Conservation (phyloP, 2,113 vertebrate species). For the Fulica atra region DNA sequence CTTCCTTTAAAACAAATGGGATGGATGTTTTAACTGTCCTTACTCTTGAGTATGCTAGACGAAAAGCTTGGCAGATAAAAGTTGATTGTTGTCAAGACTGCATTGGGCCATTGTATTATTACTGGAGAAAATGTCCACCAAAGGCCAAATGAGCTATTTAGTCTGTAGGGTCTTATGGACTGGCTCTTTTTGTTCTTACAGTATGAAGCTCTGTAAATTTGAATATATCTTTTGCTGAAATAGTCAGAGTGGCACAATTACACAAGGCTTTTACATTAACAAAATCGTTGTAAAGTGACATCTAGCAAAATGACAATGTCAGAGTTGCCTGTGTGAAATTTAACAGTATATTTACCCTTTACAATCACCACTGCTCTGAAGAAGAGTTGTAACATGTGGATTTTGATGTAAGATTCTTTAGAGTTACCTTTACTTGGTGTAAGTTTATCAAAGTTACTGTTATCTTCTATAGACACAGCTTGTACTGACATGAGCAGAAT, state of each 20-base stretch:
- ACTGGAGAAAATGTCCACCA: neutral
- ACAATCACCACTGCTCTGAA: neutral
- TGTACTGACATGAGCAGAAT: neutral
- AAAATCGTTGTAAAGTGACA: neutral
- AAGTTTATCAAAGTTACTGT: neutral
- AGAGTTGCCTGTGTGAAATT: neutral
- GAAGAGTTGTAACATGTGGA: neutral
- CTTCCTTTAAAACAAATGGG: neutral
- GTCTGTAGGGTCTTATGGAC: neutral
- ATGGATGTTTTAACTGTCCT: neutral
- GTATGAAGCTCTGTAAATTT: neutral
- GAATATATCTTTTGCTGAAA: neutral
- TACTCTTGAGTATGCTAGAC: neutral
- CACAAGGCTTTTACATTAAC: neutral
- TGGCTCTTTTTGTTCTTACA: neutral
- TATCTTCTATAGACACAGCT: neutral
- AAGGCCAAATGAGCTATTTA: neutral
- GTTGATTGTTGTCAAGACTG: neutral
- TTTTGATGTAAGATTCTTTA: neutral
- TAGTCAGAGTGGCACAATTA: neutral
- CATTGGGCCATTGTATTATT: neutral
- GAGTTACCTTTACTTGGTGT: neutral
- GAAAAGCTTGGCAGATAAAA: neutral
- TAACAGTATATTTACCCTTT: neutral
- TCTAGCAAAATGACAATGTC: neutral